phyloP scores from a whole-genome alignment of 2,888 invertebrate genomes.

The Andrena camellia region DNA sequence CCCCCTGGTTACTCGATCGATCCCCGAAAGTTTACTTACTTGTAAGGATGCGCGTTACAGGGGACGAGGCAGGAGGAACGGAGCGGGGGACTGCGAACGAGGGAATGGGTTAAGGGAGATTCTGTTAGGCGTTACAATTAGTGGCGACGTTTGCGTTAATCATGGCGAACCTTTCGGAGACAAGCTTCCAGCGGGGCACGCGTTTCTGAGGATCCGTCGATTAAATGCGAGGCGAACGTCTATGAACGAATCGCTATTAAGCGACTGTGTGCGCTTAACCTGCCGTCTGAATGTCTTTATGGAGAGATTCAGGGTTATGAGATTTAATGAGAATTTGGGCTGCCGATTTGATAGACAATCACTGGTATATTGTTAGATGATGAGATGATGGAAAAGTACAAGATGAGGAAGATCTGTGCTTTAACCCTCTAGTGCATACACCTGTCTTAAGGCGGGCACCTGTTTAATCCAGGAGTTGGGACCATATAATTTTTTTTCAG shows the following conservation, averaged over 20 bases:
- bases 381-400: too few species aligned
- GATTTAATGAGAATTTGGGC: too few species aligned
- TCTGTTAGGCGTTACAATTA: constrained; percentile 47
- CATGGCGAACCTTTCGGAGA: constrained; percentile 1
- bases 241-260: neutral
- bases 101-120: constrained; percentile 49
- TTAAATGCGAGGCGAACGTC: neutral
- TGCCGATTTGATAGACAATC: too few species aligned
- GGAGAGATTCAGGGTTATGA: neutral
- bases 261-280: neutral
- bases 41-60: constrained; percentile 48
- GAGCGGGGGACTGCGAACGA: constrained; percentile 10
- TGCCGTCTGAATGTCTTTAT: neutral
- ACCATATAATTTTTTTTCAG: too few species aligned
- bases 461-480: too few species aligned
- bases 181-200: neutral
- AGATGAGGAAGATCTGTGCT: too few species aligned
- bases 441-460: too few species aligned
- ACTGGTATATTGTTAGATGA: too few species aligned
- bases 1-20: constrained; percentile 50
- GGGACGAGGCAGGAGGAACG: neutral
- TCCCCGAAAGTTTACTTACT: constrained; percentile 52
- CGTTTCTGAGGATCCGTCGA: neutral
- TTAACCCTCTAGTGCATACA: too few species aligned
- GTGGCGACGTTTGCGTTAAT: constrained; percentile 50